Percentiles rank a stretch among this genome's conserved stretches.
phyloP scores from a whole-genome alignment of 2,113 vertebrate species.

The Chionis minor region DNA sequence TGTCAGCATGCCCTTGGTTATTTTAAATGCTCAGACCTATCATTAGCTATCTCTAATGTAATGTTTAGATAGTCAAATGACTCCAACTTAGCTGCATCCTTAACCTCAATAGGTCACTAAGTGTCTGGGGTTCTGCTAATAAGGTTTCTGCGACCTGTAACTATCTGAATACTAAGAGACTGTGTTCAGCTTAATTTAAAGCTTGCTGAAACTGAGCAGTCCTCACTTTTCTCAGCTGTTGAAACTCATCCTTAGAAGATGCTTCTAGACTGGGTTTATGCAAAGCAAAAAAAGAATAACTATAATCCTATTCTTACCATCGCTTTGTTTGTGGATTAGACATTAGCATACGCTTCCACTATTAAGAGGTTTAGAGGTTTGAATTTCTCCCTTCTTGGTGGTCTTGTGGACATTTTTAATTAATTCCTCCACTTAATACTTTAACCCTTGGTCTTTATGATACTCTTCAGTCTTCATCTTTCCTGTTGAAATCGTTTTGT shows the following conservation, averaged over 20 bases:
- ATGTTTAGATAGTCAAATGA: background rate
- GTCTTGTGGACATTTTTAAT: background rate
- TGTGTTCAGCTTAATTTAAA: background rate
- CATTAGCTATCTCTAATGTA: too few relatives aligned
- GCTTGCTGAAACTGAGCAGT: background rate
- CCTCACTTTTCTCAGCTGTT: background rate
- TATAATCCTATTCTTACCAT: background rate
- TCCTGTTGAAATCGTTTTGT: background rate
- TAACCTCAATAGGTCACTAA: background rate
- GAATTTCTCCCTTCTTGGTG: background rate
- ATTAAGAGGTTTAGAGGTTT: background rate
- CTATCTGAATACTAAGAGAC: background rate
- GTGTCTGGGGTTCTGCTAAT: background rate
- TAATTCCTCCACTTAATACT: background rate
- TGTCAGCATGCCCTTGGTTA: background rate
- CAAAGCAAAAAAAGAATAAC: background rate
- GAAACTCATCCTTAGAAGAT: background rate
- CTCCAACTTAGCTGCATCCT: background rate
- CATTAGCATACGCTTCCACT: background rate
- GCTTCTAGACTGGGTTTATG: background rate
- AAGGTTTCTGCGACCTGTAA: background rate
- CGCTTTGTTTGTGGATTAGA: background rate
- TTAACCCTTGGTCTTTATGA: background rate
- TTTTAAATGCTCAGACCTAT: background rate
- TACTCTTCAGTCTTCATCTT: background rate